Evolutionary conservation across 2,888 invertebrate species (phyloP), one percentile per base, ranked within the genome.

Genomic region (Sturmia bella): DNA sequence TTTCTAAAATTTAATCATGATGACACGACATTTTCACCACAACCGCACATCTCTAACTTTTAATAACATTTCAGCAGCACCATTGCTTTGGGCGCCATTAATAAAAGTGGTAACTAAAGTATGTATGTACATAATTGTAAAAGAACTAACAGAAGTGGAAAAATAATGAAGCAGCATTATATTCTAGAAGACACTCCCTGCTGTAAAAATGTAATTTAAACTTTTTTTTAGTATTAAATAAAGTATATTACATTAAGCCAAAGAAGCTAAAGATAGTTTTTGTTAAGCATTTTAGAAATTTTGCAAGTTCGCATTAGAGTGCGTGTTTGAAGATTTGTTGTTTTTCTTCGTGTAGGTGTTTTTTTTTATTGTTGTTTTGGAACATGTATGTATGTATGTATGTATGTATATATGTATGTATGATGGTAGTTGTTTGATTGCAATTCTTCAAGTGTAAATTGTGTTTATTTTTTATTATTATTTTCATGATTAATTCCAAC

Each of bases 181-280:
- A 81, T 77, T 83, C 84, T 85, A 86, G 85, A 86, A 84, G 87
- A 84, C 87, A 84, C 87, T 85, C 87, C 88, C 85, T 86, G 75
- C 72, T 68, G 61, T 64, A 80, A 59, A 45, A 76, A 61, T 73
- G 68, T 72, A 80, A 76, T 80, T 70, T 72, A 69, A 77, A 32
- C 39, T 57, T 27, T 56, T 27, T 56, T 63, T 48, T 56, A 45
- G 48, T 56, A 77, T 70, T 13, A 41, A 41, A 57, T 54, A 54
- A 59, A 54, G 13, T 39, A 70, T 24, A 19, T n/a, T n/a, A n/a
- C n/a, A n/a, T n/a, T n/a, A n/a, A n/a, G n/a, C n/a, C n/a, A n/a
- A n/a, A n/a, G n/a, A 11, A 13, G 2, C 21, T 43, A 52, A 21
- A 63, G 13, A 66, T 41, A 9, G 7, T n/a, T 41, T 72, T n/a